phyloP scores from a whole-genome alignment of 2,888 invertebrate genomes.

The Melanchra persicariae region DNA sequence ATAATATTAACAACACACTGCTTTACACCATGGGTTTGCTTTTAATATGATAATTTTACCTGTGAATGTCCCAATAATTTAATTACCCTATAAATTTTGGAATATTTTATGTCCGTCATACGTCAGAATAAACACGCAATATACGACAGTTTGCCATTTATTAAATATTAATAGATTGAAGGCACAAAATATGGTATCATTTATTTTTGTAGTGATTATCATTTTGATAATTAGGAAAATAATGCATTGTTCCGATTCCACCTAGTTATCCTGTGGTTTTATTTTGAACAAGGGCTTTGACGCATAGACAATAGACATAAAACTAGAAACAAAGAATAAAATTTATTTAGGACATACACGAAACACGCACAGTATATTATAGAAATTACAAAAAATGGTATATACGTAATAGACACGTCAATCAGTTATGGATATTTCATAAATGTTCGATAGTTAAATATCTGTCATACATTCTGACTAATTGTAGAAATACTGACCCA shows the following conservation, averaged over 20 bases:
- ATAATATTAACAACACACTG: conserved; percentile 13
- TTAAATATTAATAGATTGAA: conserved; percentile 1
- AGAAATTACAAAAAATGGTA: too few species aligned
- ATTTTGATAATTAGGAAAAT: background rate
- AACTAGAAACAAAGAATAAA: too few species aligned
- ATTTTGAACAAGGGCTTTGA: background rate
- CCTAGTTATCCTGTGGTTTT: background rate
- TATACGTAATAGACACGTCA: background rate
- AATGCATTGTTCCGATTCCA: background rate
- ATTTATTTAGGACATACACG: too few species aligned
- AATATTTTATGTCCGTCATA: conserved; percentile 11
- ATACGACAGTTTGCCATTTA: conserved; percentile 2
- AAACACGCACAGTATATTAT: too few species aligned
- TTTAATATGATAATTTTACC: background rate
- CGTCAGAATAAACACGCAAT: conserved; percentile 25
- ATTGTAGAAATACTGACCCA: conserved; percentile 73
- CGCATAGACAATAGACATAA: background rate
- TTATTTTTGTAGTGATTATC: background rate
- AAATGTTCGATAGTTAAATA: conserved; percentile 11
- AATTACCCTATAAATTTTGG: conserved; percentile 24
- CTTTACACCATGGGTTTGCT: conserved; percentile 12
- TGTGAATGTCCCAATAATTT: background rate
- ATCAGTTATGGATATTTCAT: background rate
- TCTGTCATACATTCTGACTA: conserved; percentile 67
- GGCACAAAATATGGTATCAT: background rate